Percentiles rank a stretch among this genome's conserved stretches.
phyloP scores from a whole-genome alignment of 2,113 vertebrate species.

The Pomatostomus ruficeps region DNA sequence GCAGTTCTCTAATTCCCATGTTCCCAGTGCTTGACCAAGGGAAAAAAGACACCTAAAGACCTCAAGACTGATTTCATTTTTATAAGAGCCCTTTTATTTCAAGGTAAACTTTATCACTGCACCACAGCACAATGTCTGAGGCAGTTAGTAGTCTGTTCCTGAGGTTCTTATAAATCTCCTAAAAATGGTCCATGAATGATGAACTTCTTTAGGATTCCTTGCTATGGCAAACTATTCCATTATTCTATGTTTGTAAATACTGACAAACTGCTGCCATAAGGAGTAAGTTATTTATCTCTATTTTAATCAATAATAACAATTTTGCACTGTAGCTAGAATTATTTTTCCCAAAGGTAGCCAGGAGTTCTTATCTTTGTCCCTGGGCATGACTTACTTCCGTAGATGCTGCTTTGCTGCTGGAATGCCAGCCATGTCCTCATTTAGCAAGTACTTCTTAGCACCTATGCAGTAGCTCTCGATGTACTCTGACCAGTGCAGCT shows the following conservation, averaged over 20 bases:
- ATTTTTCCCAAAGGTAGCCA: neutral
- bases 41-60: neutral
- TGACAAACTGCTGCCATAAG: neutral
- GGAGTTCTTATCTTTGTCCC: neutral
- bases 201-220: neutral
- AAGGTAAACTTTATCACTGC: neutral
- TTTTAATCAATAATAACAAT: neutral
- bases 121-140: neutral
- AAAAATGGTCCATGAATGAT: neutral
- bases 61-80: neutral
- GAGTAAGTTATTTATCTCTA: neutral
- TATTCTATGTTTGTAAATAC: neutral
- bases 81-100: neutral
- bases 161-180: neutral
- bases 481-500: slow-evolving; percentile 94
- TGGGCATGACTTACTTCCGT: slow-evolving; percentile 77
- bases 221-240: neutral
- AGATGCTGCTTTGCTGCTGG: slow-evolving; percentile 88
- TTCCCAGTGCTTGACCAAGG: neutral
- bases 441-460: slow-evolving; percentile 93
- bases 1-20: neutral
- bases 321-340: neutral
- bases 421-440: slow-evolving; percentile 93
- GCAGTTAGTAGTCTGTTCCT: neutral
- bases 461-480: slow-evolving; percentile 93